phyloP scores from a whole-genome alignment of 2,797 vertebrate genomes.

The Takifugu rubripes region DNA sequence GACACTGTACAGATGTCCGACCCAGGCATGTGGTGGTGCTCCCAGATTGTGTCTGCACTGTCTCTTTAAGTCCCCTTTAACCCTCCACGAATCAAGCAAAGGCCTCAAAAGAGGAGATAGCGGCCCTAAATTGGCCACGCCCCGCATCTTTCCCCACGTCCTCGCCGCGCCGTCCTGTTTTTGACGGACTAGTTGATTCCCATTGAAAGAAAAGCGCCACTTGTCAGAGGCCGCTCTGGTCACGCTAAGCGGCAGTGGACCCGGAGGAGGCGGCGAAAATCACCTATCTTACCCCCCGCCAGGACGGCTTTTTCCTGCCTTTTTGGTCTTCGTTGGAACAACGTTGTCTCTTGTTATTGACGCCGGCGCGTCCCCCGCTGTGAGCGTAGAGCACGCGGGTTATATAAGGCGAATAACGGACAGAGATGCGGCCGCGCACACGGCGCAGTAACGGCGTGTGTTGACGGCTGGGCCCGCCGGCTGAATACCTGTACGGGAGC shows the following conservation, averaged over 20 bases:
- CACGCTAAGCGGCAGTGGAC: constrained; percentile 23
- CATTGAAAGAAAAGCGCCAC: constrained; percentile 21
- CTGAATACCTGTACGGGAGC: background rate
- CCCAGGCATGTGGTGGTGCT: background rate
- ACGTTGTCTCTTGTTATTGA: background rate
- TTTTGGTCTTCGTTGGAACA: constrained; percentile 14
- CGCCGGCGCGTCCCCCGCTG: background rate
- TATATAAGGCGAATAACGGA: constrained; percentile 59
- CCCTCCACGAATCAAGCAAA: constrained; percentile 23
- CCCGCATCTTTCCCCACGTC: constrained; percentile 11
- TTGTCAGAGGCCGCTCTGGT: constrained; percentile 30
- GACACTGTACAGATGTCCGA: too few species aligned
- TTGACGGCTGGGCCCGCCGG: constrained; percentile 10
- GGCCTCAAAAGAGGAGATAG: constrained; percentile 51
- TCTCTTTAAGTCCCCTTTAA: constrained; percentile 60
- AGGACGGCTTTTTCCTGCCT: background rate
- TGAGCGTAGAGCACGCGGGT: constrained; percentile 9
- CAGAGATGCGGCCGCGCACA: constrained; percentile 28
- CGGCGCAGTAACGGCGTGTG: constrained; percentile 37
- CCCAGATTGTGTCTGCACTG: constrained; percentile 24
- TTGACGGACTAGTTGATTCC: constrained; percentile 29
- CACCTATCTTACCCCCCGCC: too few species aligned
- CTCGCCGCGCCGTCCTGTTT: constrained; percentile 19
- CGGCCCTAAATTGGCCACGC: constrained; percentile 57
- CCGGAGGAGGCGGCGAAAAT: too few species aligned